phyloP scores from a whole-genome alignment of 2,888 invertebrate genomes.

The Phytoseiulus persimilis region DNA sequence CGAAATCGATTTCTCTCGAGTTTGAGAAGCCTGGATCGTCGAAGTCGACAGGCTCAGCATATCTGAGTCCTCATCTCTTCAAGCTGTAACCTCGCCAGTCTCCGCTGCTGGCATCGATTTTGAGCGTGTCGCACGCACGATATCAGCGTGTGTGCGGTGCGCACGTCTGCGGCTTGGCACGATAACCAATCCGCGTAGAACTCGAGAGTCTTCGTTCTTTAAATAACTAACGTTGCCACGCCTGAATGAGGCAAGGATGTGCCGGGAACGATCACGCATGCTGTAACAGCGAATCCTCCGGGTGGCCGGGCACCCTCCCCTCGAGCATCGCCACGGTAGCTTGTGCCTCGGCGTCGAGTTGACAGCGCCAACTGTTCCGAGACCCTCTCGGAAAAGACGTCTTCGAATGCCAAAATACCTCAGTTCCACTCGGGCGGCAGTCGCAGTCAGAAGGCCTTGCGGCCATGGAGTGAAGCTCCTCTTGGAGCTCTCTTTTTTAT shows the following conservation, averaged over 20 bases:
- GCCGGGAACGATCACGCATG: neutral
- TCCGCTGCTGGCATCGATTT: no score
- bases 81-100: no score
- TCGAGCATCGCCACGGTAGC: neutral
- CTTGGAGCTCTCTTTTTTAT: neutral
- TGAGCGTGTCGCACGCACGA: no score
- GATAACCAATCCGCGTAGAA: neutral
- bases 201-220: neutral
- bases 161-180: no score
- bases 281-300: neutral
- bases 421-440: neutral
- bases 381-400: neutral
- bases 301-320: neutral
- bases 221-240: neutral
- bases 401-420: neutral
- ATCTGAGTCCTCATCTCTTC: no score
- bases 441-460: neutral
- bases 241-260: neutral
- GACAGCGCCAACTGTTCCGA: neutral
- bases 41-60: no score
- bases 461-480: neutral
- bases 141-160: no score
- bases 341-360: neutral
- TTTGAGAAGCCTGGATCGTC: no score
- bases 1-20: no score